phyloP scores from a whole-genome alignment of 2,113 vertebrate genomes.

The Otolemur garnettii region DNA sequence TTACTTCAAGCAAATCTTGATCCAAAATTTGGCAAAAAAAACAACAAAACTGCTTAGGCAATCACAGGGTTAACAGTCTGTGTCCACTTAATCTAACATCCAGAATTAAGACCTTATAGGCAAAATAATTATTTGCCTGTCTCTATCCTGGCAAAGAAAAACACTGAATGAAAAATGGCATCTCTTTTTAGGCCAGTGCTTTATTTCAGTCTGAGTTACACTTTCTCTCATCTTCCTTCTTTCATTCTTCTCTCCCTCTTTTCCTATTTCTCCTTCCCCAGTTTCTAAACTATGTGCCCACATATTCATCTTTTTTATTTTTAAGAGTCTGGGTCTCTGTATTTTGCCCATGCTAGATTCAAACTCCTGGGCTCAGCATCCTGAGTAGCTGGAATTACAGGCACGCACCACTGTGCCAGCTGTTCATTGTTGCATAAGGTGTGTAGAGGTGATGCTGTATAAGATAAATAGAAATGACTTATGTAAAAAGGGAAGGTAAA shows the following conservation, averaged over 20 bases:
- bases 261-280: too few relatives aligned
- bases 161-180: conserved; percentile 14
- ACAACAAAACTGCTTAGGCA: background rate
- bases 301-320: too few relatives aligned
- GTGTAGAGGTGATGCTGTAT: background rate
- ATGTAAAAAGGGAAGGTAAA: background rate
- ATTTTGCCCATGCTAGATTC: too few relatives aligned
- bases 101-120: conserved; percentile 45
- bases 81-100: conserved; percentile 12
- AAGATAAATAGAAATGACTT: conserved; percentile 48
- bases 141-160: conserved; percentile 32
- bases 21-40: conserved; percentile 13
- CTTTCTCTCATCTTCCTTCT: background rate
- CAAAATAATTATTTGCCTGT: conserved; percentile 56
- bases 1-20: background rate
- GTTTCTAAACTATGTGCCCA: too few relatives aligned
- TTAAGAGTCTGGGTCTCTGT: too few relatives aligned
- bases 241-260: too few relatives aligned
- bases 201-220: conserved; percentile 32
- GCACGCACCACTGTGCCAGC: too few relatives aligned
- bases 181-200: background rate
- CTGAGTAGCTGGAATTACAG: too few relatives aligned
- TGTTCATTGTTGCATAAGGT: background rate
- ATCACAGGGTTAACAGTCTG: background rate
- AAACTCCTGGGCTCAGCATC: too few relatives aligned